A percentile compares a stretch with the other conserved stretches of the same genome.
phyloP scores from a whole-genome alignment of 2,888 invertebrate genomes.

The Latheticus oryzae region DNA sequence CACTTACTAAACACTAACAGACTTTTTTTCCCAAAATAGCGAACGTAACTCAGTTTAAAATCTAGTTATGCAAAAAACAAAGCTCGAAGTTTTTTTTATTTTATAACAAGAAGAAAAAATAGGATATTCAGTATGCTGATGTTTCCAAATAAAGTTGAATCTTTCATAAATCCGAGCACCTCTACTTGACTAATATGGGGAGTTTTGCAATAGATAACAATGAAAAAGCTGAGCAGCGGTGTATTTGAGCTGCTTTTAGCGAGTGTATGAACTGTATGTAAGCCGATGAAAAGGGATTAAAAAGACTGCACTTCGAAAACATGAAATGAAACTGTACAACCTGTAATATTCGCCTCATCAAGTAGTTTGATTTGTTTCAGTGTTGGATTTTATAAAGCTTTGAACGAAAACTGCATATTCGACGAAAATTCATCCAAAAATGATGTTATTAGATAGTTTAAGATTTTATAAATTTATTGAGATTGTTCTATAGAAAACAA shows the following conservation, averaged over 20 bases:
- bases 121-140: too few species aligned
- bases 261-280: slow-evolving; percentile 32
- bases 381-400: slow-evolving; percentile 28
- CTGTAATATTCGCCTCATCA: slow-evolving; percentile 38
- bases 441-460: neutral
- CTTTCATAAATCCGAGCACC: slow-evolving; percentile 28
- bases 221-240: slow-evolving; percentile 45
- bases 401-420: slow-evolving; percentile 21
- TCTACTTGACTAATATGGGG: slow-evolving; percentile 30
- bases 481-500: neutral
- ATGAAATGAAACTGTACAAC: slow-evolving; percentile 39
- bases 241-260: slow-evolving; percentile 37
- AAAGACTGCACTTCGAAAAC: slow-evolving; percentile 33
- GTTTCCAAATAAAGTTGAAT: slow-evolving; percentile 13
- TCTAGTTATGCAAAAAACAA: too few species aligned
- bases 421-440: slow-evolving; percentile 17
- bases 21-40: too few species aligned
- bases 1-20: too few species aligned
- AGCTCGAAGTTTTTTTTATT: too few species aligned
- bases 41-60: too few species aligned
- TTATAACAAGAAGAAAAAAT: too few species aligned
- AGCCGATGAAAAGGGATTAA: slow-evolving; percentile 39
- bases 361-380: slow-evolving; percentile 35
- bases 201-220: slow-evolving; percentile 43
- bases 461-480: neutral